Base-by-base conservation (phyloP, 2,113 vertebrate species). In the Oenanthe melanoleuca region DNA sequence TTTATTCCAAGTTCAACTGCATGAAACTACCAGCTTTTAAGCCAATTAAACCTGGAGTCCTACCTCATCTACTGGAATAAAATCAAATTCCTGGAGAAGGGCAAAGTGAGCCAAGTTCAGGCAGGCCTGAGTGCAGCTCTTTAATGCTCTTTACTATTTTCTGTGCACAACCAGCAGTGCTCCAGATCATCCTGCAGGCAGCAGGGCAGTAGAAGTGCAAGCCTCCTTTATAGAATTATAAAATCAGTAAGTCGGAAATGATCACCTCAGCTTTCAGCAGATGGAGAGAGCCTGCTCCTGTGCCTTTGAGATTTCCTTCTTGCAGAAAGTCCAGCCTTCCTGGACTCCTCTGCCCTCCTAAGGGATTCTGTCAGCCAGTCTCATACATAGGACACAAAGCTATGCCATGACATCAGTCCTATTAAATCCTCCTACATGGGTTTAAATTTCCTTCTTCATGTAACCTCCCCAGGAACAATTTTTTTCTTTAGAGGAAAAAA, bases 1-100 rank as follows among this genome's bases (percentile, higher is more conserved):
- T 82, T 97, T 86, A 92, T 28, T 82, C 5, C 7, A 42, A 88
- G 37, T 86, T 92, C 65, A 82, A n/a, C 59, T 70, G 90, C 49
- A 33, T 65, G 53, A 52, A 82, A 94, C 56, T 10, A 78, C 65
- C 42, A 81, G 63, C 63, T 79, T 87, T 83, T 81, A 91, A 86
- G 44, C 28, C 69, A 71, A 21, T 52, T 65, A 78, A 95, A 42
- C 18, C 23, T 4, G 6, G 59, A 40, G 23, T 37, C 29, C 38
- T 8, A 3, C 29, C 45, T 63, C 11, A 7, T 40, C 44, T 52
- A 21, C 12, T 10, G 3, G 40, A 86, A 56, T 47, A 40, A 80
- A 88, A 91, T 47, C 63, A 13, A 61, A 55, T 8, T 59, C 42
- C 31, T 29, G 15, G n/a, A 57, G 47, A 49, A 15, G 8, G 8